phyloP scores from a whole-genome alignment of 2,113 vertebrate genomes.

The Datnioides undecimradiatus region DNA sequence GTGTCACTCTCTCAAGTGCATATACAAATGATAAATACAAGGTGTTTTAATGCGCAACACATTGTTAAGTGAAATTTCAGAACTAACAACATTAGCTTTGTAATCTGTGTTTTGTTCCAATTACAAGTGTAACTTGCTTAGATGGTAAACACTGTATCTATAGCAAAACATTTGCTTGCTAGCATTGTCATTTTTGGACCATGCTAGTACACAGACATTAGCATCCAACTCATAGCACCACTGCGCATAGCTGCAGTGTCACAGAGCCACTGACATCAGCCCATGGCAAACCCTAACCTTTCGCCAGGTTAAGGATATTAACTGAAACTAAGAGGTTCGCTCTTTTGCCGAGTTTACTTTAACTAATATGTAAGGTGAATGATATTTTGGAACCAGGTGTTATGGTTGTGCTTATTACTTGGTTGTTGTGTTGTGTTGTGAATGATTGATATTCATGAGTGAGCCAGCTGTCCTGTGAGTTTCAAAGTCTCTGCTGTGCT shows the following conservation, averaged over 20 bases:
- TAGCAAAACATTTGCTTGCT: not conserved
- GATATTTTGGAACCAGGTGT: not conserved
- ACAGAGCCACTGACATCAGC: not conserved
- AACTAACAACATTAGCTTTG: too few relatives aligned
- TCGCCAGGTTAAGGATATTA: not conserved
- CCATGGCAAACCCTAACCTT: not conserved
- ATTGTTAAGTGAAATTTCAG: too few relatives aligned
- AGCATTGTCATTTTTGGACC: not conserved
- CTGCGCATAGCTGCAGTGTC: not conserved
- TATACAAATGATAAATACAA: too few relatives aligned
- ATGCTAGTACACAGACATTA: not conserved
- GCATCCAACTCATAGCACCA: not conserved
- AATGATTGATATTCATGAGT: conserved; percentile 4
- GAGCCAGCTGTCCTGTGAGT: conserved; percentile 26
- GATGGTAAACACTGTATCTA: not conserved
- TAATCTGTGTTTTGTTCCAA: not conserved
- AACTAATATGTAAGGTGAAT: not conserved
- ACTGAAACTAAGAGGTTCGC: not conserved
- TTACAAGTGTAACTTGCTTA: not conserved
- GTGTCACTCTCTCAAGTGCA: too few relatives aligned
- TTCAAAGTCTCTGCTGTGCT: conserved; percentile 23
- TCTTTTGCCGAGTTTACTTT: not conserved
- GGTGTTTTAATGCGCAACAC: too few relatives aligned
- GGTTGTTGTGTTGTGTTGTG: not conserved
- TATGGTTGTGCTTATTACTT: not conserved